Conservation (phyloP, 2,888 invertebrate genomes). For the Cryptophagus acutangulus region DNA sequence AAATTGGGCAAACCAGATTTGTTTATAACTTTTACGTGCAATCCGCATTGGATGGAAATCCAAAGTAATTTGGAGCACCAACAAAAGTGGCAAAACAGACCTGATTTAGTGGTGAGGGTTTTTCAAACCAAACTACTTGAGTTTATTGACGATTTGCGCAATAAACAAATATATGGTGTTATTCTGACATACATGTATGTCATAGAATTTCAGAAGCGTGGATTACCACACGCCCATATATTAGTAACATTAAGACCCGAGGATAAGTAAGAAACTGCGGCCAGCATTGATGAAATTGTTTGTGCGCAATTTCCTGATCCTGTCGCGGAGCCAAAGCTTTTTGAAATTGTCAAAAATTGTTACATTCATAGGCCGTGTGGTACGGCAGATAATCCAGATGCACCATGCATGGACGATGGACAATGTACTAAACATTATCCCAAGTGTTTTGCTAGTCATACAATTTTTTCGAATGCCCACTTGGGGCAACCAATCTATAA, state of each 20-base stretch:
- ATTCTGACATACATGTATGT: slow-evolving; percentile 3
- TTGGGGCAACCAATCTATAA: slow-evolving; percentile 1
- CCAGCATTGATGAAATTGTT: slow-evolving; percentile 4
- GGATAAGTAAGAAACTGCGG: slow-evolving; percentile 2
- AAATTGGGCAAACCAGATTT: slow-evolving; percentile 16
- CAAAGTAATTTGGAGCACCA: too few relatives aligned
- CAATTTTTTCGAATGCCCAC: neutral
- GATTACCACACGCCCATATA: slow-evolving; percentile 9
- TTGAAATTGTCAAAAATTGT: too few relatives aligned
- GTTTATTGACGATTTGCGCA: slow-evolving; percentile 5
- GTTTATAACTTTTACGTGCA: too few relatives aligned
- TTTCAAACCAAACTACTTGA: slow-evolving; percentile 7
- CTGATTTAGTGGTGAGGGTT: too few relatives aligned
- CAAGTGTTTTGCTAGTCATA: neutral
- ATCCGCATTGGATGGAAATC: too few relatives aligned
- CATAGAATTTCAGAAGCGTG: slow-evolving; percentile 11
- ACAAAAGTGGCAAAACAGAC: too few relatives aligned
- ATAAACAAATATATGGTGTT: slow-evolving; percentile 9
- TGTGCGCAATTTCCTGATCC: slow-evolving; percentile 7
- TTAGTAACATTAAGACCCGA: neutral
- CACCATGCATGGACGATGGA: slow-evolving; percentile 4
- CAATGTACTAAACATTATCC: slow-evolving; percentile 2
- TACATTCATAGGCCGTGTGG: slow-evolving; percentile 3
- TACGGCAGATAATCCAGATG: slow-evolving; percentile 5
- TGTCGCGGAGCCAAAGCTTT: neutral